Percentiles rank a stretch among this genome's conserved stretches.
Evolutionary conservation across 1,140 invertebrate genomes (phyloP).

Genomic region (Nilaparvata lugens): DNA sequence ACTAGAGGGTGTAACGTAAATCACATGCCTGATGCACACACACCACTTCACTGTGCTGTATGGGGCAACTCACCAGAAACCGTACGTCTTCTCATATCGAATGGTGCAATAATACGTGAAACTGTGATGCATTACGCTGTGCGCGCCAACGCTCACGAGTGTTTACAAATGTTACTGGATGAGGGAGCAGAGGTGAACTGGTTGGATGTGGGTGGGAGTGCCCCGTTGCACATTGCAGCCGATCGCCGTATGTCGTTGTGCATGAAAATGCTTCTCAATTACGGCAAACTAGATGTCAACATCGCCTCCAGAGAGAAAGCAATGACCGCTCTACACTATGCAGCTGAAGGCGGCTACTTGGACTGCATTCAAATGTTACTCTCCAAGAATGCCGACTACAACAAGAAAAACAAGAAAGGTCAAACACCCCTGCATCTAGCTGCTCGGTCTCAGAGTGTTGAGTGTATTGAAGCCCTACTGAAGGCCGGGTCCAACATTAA

Average conservation of each 20-base stretch:
- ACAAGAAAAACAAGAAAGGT: constrained; percentile 58
- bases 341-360: constrained; percentile 59
- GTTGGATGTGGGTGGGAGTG: constrained; percentile 56
- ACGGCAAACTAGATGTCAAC: constrained; percentile 22
- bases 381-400: constrained; percentile 60
- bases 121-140: constrained; percentile 70
- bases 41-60: constrained; percentile 69
- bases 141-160: constrained; percentile 59
- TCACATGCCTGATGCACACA: constrained; percentile 40
- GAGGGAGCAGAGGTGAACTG: constrained; percentile 58
- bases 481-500: constrained; percentile 64
- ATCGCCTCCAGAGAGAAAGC: constrained; percentile 20
- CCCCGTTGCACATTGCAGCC: constrained; percentile 65
- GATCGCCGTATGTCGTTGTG: constrained; percentile 59
- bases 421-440: constrained; percentile 71
- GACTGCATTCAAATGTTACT: constrained; percentile 57
- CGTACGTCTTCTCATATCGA: constrained; percentile 55
- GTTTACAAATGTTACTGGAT: constrained; percentile 58
- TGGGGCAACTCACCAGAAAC: constrained; percentile 66
- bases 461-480: constrained; percentile 64
- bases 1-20: constrained; percentile 56
- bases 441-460: constrained; percentile 60
- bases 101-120: constrained; percentile 53
- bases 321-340: constrained; percentile 66
- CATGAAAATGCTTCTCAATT: constrained; percentile 39